These are phyloP conservation scores for Leucophenga montana DNA, from an alignment of 2,888 invertebrate genomes.

Conservation along the genomic window DNA sequence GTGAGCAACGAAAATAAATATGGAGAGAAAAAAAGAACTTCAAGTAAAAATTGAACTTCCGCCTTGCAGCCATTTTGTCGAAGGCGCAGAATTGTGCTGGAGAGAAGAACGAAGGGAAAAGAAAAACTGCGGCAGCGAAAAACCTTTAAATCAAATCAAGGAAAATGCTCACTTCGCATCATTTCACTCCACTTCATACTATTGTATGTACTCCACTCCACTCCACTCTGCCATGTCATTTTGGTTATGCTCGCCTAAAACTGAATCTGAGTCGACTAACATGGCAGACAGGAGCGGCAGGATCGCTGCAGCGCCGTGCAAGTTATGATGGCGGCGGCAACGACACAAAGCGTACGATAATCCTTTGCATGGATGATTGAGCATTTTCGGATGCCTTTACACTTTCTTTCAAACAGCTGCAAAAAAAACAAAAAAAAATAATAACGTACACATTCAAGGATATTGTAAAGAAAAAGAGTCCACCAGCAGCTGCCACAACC, in stretches of 20 bases:
- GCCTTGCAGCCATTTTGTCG: background rate
- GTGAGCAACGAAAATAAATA: too few relatives aligned
- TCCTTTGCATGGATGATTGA: conserved; percentile 27
- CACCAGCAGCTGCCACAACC: background rate
- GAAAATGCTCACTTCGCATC: background rate
- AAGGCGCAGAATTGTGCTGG: too few relatives aligned
- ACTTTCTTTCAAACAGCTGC: background rate
- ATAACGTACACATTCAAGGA: too few relatives aligned
- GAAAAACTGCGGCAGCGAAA: background rate
- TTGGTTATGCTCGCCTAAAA: too few relatives aligned
- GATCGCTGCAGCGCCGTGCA: too few relatives aligned
- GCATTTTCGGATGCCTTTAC: conserved; percentile 21
- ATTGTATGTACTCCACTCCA: too few relatives aligned
- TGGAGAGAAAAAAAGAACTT: too few relatives aligned
- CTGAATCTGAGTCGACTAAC: too few relatives aligned
- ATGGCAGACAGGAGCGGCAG: too few relatives aligned
- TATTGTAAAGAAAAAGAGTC: background rate
- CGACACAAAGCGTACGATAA: conserved; percentile 16
- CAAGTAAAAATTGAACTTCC: background rate
- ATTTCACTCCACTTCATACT: too few relatives aligned
- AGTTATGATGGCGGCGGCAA: background rate
- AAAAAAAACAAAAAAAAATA: background rate
- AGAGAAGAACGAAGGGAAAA: background rate
- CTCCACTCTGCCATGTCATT: too few relatives aligned
- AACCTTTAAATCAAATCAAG: conserved; percentile 11